These are phyloP conservation scores for Psephotus haematonotus DNA, from an alignment of 2,113 vertebrate genomes.

Conservation along the genomic window DNA sequence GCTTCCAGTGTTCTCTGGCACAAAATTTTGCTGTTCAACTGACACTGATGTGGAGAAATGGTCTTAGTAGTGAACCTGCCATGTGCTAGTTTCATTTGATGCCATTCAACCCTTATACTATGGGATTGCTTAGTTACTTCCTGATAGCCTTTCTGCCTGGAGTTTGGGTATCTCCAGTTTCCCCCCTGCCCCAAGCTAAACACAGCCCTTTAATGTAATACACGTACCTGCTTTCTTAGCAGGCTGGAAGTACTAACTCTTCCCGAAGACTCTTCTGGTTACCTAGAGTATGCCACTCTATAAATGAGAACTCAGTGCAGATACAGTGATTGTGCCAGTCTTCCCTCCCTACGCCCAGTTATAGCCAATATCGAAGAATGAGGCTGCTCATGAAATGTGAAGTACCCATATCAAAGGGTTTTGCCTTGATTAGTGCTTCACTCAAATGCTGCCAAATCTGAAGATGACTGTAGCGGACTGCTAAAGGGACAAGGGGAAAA, in stretches of 20 bases:
- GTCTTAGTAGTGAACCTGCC: neutral
- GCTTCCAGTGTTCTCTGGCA: neutral
- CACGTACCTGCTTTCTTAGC: neutral
- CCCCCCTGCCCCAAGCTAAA: neutral
- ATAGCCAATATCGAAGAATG: neutral
- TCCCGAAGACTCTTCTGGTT: neutral
- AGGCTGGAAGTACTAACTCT: neutral
- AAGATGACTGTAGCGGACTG: neutral
- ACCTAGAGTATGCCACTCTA: neutral
- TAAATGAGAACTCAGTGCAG: neutral
- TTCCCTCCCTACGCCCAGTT: neutral
- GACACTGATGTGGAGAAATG: neutral
- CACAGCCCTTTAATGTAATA: neutral
- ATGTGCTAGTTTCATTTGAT: neutral
- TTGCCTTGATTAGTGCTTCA: neutral
- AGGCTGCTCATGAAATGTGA: neutral
- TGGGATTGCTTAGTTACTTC: neutral
- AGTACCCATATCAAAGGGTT: neutral
- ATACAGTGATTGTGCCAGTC: neutral
- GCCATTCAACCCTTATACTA: neutral
- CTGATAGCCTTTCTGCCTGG: neutral
- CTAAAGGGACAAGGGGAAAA: neutral
- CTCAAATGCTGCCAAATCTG: neutral
- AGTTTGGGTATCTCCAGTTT: neutral
- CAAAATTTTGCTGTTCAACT: neutral